Base-by-base conservation (phyloP, 2,113 vertebrate species). In the Ranitomeya variabilis region DNA sequence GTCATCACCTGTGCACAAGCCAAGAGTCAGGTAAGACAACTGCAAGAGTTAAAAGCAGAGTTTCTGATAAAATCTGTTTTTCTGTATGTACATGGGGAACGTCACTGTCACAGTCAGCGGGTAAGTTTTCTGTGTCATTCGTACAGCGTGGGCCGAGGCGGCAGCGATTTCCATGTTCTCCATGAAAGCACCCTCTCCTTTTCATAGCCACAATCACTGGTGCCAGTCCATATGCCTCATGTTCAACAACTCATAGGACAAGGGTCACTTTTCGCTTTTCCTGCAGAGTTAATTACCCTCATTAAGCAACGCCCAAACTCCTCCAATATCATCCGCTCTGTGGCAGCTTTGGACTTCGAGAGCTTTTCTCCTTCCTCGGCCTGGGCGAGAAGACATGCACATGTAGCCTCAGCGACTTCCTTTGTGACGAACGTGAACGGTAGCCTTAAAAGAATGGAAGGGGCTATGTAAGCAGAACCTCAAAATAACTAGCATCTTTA, bases 251-350 rank as follows among this genome's bases (percentile, higher is more conserved):
- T 98, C 93, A 98, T 97, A 90, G 97, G 94, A 92, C 95, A 96
- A 89, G 96, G 95, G 94, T 99, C 98, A 85, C 96, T 95, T 94
- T 97, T 99, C 80, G 97, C 97, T 93, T 99, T 99, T 86, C 96
- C 97, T 3, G 98, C 98, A 0, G 97, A 98, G 94, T 94, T 97
- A 92, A 99, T 99, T 82, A 99, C 98, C 74, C 97, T 97, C 97
- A 97, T 97, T 90, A 99, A 95, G 84, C 98, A 99, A 90, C 97
- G 97, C 89, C 98, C 98, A n/a, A 99, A 99, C 92, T 99, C 98
- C 92, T 99, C 98, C 91, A 99, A 95, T 91, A 99, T 96, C 95
- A 98, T 94, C 86, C 96, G 93, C 91, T 99, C 98, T 0, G 98
- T 97, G 0, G 95, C 94, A 0, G 94, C 96, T 92, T 96, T 96